These are phyloP conservation scores for Lissonota sp. DNA, from an alignment of 2,888 invertebrate species.

Conservation along the genomic window DNA sequence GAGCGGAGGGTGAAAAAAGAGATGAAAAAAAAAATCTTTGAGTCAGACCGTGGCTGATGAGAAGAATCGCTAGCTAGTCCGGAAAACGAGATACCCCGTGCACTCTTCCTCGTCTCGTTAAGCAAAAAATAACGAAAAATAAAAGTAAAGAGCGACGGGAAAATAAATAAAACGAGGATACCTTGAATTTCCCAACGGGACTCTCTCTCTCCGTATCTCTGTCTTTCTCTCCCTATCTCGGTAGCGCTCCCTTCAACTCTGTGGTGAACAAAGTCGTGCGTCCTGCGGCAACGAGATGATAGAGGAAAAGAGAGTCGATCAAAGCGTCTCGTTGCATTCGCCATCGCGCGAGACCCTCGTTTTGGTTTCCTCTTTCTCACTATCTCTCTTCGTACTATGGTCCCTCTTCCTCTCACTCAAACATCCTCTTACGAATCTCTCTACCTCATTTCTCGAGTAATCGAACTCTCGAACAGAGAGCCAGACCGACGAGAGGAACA, in stretches of 20 bases:
- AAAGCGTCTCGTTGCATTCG: slow-evolving; percentile 71
- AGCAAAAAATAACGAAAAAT: slow-evolving; percentile 32
- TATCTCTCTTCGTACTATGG: background rate
- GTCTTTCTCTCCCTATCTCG: background rate
- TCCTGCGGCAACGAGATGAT: slow-evolving; percentile 41
- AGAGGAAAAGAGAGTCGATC: slow-evolving; percentile 60
- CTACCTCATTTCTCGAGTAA: slow-evolving; percentile 55
- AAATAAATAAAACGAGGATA: slow-evolving; percentile 63
- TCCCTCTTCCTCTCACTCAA: slow-evolving; percentile 41
- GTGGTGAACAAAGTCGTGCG: slow-evolving; percentile 59
- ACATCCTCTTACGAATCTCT: slow-evolving; percentile 19
- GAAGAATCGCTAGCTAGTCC: slow-evolving; percentile 50
- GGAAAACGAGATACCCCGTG: slow-evolving; percentile 56
- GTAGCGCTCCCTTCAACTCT: slow-evolving; percentile 33
- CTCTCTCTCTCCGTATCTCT: slow-evolving; percentile 24
- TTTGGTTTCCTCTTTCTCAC: slow-evolving; percentile 39
- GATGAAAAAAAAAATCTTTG: slow-evolving; percentile 40
- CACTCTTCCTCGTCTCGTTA: slow-evolving; percentile 54
- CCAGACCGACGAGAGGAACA: slow-evolving; percentile 46
- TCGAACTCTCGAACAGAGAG: slow-evolving; percentile 59
- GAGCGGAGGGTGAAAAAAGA: slow-evolving; percentile 45
- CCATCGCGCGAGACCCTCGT: slow-evolving; percentile 54
- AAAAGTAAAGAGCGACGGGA: slow-evolving; percentile 27
- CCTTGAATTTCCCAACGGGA: slow-evolving; percentile 67
- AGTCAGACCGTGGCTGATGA: slow-evolving; percentile 49